These are phyloP conservation scores for Scylla paramamosain DNA, from an alignment of 1,140 invertebrate species.

Conservation along the genomic window DNA sequence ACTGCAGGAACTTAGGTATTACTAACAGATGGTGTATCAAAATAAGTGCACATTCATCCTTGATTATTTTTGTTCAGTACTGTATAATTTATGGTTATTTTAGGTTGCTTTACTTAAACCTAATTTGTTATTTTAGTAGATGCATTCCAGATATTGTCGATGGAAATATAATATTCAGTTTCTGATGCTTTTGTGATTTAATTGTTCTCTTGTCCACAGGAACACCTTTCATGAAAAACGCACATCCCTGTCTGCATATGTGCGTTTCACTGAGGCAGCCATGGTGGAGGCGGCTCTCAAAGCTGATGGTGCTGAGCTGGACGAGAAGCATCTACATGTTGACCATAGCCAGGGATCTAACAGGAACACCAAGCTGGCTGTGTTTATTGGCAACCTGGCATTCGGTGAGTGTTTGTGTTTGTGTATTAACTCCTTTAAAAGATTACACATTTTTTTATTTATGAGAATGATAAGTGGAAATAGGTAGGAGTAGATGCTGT, in stretches of 20 bases:
- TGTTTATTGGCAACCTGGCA: constrained; percentile 55
- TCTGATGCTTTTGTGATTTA: too few species aligned
- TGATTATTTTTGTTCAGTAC: too few species aligned
- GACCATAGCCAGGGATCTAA: background rate
- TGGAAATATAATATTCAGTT: too few species aligned
- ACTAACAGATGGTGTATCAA: too few species aligned
- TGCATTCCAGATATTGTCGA: too few species aligned
- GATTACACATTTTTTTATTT: too few species aligned
- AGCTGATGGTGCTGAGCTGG: constrained; percentile 42
- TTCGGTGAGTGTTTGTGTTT: constrained; percentile 55
- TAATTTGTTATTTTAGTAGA: too few species aligned
- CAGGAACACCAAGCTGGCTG: background rate
- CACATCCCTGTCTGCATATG: constrained; percentile 34
- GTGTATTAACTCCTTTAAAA: background rate
- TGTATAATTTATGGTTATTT: too few species aligned
- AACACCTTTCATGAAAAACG: background rate
- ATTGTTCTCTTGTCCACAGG: too few species aligned
- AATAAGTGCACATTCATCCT: too few species aligned
- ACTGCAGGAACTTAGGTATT: background rate
- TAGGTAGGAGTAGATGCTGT: too few species aligned
- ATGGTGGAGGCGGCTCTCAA: constrained; percentile 58
- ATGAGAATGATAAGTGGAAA: background rate
- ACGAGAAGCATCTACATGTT: constrained; percentile 35
- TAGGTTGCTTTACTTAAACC: too few species aligned
- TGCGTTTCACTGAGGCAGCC: background rate